Percentiles rank a stretch among this genome's conserved stretches.
Conservation (phyloP, 2,797 vertebrate species). For the Atherinosoma microstoma region DNA sequence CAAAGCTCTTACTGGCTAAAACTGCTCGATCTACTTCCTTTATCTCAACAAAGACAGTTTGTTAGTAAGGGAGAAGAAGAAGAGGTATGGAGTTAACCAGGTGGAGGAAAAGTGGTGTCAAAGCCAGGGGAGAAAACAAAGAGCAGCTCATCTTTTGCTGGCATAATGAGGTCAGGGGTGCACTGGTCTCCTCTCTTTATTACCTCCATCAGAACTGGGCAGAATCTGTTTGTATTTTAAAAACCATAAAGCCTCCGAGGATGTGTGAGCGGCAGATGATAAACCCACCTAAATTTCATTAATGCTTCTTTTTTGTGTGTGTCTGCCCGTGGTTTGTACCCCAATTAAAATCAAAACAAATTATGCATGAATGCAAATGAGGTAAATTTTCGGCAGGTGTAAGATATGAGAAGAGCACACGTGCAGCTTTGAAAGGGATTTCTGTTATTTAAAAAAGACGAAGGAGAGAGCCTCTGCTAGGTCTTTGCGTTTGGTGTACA, state of each 20-base stretch:
- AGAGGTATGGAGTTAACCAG: constrained; percentile 18
- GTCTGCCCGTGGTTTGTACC: not conserved
- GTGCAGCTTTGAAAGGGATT: constrained; percentile 11
- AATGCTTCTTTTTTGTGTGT: constrained; percentile 4
- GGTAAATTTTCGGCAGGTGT: constrained; percentile 7
- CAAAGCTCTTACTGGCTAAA: constrained; percentile 7
- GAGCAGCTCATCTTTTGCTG: constrained; percentile 70
- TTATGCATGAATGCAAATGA: constrained; percentile 9
- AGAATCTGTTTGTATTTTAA: constrained; percentile 42
- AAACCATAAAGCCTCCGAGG: constrained; percentile 30
- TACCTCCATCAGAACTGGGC: constrained; percentile 40
- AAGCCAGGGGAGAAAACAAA: constrained; percentile 66
- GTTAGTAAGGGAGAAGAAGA: constrained; percentile 40
- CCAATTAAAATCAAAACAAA: constrained; percentile 35
- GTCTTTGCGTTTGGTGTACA: constrained; percentile 8
- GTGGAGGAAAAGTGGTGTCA: constrained; percentile 44
- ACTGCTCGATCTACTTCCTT: constrained; percentile 26
- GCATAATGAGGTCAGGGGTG: constrained; percentile 89
- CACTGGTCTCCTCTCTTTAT: constrained; percentile 64
- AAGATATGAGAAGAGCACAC: constrained; percentile 5
- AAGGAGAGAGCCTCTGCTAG: not conserved
- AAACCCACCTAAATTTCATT: constrained; percentile 17
- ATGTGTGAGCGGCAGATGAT: constrained; percentile 13
- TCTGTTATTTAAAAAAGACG: constrained; percentile 12
- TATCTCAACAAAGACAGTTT: constrained; percentile 42